These are phyloP conservation scores for Sula dactylatra DNA, from an alignment of 2,113 vertebrate species.

Conservation along the genomic window DNA sequence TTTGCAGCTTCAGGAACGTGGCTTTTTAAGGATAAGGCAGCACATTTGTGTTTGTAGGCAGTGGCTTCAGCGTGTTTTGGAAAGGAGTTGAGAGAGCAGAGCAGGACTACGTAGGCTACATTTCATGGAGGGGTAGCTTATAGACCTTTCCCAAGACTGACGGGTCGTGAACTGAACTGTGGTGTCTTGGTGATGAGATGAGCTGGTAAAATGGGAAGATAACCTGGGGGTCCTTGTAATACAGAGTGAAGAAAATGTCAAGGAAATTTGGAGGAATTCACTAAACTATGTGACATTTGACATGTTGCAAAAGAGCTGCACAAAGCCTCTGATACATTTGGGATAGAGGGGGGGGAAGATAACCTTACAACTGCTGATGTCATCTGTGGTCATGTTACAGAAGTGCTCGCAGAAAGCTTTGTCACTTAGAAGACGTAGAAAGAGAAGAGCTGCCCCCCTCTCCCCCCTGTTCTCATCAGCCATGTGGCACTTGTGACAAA, in stretches of 20 bases:
- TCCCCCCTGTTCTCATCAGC: background rate
- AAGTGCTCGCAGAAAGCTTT: background rate
- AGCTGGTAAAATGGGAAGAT: background rate
- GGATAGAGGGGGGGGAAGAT: fast-evolving
- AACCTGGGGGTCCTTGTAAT: fast-evolving
- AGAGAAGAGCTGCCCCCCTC: background rate
- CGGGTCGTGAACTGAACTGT: background rate
- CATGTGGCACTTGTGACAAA: background rate
- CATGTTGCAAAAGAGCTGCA: background rate
- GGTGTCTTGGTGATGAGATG: background rate
- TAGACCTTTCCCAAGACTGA: background rate
- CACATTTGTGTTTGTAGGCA: background rate
- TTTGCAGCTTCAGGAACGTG: background rate
- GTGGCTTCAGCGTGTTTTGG: fast-evolving
- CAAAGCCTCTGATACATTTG: fast-evolving
- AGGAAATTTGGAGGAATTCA: background rate
- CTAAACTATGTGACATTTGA: background rate
- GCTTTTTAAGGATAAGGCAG: background rate
- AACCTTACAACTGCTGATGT: background rate
- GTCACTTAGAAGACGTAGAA: background rate
- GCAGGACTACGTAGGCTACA: fast-evolving
- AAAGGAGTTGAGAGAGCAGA: background rate
- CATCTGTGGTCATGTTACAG: background rate
- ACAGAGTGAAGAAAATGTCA: background rate
- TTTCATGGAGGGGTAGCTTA: background rate